phyloP scores from a whole-genome alignment of 2,888 invertebrate species.

The Nowickia ferox region DNA sequence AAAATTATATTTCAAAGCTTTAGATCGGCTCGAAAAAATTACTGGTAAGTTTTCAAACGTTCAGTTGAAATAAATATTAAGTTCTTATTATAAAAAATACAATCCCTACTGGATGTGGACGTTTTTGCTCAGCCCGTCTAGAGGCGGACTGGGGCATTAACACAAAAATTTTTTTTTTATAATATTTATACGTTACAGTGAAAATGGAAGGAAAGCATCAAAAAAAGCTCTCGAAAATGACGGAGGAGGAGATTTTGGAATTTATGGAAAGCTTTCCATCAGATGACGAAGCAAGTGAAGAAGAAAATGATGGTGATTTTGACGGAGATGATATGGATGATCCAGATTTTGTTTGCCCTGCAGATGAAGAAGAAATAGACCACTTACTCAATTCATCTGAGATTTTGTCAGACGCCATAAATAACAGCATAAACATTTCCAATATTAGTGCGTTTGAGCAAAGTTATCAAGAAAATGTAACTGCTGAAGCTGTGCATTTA shows the following conservation, averaged over 20 bases:
- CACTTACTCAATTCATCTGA: too few relatives aligned
- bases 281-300: neutral
- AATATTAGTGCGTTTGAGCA: too few relatives aligned
- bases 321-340: slow-evolving; percentile 1
- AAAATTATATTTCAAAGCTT: neutral
- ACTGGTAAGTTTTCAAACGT: neutral
- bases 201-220: neutral
- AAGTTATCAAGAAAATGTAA: too few relatives aligned
- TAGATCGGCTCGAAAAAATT: neutral
- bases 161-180: neutral
- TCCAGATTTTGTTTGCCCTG: neutral
- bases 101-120: neutral
- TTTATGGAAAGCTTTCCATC: neutral
- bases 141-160: neutral
- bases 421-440: too few relatives aligned
- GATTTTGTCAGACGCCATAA: too few relatives aligned
- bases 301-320: neutral
- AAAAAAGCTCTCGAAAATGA: neutral
- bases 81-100: neutral
- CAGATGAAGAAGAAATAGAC: neutral
- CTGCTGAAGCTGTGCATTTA: too few relatives aligned
- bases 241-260: neutral
- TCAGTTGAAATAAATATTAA: neutral
- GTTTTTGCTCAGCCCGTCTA: neutral
- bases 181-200: neutral